phyloP scores from a whole-genome alignment of 2,797 vertebrate genomes.

The Avahi laniger region DNA sequence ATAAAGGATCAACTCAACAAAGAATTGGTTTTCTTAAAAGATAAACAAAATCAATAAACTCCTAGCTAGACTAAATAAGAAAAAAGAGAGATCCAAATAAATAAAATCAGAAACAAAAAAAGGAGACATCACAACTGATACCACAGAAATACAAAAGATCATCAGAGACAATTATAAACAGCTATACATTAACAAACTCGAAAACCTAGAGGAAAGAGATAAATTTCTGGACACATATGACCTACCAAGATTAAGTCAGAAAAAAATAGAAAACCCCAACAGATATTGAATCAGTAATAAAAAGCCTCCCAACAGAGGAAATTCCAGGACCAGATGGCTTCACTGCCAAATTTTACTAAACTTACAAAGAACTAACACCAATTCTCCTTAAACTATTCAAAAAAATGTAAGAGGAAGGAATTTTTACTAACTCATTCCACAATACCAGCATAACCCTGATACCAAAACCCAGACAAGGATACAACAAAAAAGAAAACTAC shows the following conservation, averaged over 20 bases:
- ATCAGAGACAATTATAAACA: background rate
- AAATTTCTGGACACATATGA: background rate
- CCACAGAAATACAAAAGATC: background rate
- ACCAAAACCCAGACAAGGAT: background rate
- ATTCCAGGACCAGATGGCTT: background rate
- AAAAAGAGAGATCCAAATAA: background rate
- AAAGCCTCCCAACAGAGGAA: background rate
- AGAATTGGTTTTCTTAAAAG: background rate
- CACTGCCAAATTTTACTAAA: background rate
- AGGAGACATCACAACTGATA: background rate
- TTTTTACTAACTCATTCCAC: background rate
- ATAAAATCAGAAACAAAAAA: background rate
- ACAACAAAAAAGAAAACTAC: background rate
- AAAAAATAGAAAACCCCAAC: background rate
- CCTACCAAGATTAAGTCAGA: background rate
- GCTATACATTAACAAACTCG: background rate
- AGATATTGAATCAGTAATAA: background rate
- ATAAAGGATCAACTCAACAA: background rate
- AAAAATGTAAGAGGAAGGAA: no score
- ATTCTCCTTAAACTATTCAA: background rate
- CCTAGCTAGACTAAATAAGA: background rate
- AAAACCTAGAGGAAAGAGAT: background rate
- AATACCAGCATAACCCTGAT: background rate
- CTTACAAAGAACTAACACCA: background rate
- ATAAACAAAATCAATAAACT: background rate